Conservation (phyloP, 1,140 invertebrate species). For the Trichonephila clavipes region DNA sequence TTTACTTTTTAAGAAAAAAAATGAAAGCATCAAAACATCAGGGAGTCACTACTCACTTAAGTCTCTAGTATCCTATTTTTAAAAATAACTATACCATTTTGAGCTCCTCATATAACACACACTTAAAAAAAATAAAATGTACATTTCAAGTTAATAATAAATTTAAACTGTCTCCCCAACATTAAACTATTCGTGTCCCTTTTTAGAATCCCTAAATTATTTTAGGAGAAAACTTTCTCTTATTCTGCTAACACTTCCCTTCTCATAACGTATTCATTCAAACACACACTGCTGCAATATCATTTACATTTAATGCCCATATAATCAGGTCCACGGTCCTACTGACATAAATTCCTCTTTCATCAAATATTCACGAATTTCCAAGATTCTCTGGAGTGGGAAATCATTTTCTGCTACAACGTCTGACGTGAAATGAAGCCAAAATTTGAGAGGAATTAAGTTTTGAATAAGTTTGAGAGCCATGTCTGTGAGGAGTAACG, state of each 20-base stretch:
- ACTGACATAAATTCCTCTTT: constrained; percentile 48
- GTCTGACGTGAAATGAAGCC: background rate
- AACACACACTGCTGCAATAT: constrained; percentile 16
- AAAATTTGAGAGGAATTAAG: background rate
- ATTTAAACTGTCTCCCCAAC: background rate
- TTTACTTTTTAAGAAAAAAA: no score
- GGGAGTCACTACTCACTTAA: no score
- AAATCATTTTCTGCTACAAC: background rate
- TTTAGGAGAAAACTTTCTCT: background rate
- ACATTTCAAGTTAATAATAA: background rate
- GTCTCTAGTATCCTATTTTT: no score
- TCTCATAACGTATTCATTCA: constrained; percentile 19
- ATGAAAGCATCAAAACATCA: no score
- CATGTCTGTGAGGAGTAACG: no score
- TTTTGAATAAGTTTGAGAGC: background rate
- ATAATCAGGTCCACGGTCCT: constrained; percentile 18
- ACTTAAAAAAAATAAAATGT: no score
- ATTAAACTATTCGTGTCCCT: background rate
- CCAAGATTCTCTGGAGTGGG: background rate
- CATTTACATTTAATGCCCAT: constrained; percentile 38
- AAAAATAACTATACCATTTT: no score
- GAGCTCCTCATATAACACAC: no score
- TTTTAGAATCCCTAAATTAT: background rate
- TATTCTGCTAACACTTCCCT: background rate
- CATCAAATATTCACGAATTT: constrained; percentile 43